Base-by-base conservation (phyloP, 2,888 invertebrate genomes). In the Drosophila niveifrons region DNA sequence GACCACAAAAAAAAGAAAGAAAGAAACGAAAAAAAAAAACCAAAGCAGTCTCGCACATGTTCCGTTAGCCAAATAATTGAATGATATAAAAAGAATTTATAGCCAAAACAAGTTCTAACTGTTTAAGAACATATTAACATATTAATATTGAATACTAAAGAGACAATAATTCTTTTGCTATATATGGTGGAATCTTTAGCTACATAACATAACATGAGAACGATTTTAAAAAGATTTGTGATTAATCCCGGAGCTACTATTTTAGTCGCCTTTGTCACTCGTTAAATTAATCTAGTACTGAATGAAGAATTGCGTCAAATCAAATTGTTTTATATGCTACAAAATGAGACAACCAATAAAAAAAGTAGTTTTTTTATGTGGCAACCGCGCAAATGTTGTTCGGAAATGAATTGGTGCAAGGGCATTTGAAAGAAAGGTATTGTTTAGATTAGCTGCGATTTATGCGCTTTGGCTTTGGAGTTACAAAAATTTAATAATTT, bases 401-500 rank as follows among this genome's bases (percentile, higher is more conserved):
- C 34, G 15, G 29, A 55, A 43, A 31, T 9, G 43, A 43, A 55
- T 43, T 4, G 15, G 17, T 29, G 31, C 29, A 17, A 43, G 29
- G n/a, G 11, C 11, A 9, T 55, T 17, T 29, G 13, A 23, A 36
- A 36, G 36, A 51, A 51, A 51, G 34, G 28, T 29, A 56, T 56
- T 56, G 34, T 55, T 44, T 41, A 52, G 23, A 6, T 28, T 56
- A 9, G 13, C 17, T 11, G 34, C 9, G n/a, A 34, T 18, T 17
- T 43, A 29, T 17, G 18, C 34, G 31, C 55, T 44, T 55, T 44
- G 18, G 55, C 13, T 44, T 23, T 23, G 34, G 55, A 44, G 55
- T 44, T 53, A 17, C 31, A 56, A 44, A 69, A 65, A 55, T 68
- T 71, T 62, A 80, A 67, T 66, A 74, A 80, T 79, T 80, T 80